These are phyloP conservation scores for Athalia rosae DNA, from an alignment of 2,888 invertebrate species.

Conservation along the genomic window DNA sequence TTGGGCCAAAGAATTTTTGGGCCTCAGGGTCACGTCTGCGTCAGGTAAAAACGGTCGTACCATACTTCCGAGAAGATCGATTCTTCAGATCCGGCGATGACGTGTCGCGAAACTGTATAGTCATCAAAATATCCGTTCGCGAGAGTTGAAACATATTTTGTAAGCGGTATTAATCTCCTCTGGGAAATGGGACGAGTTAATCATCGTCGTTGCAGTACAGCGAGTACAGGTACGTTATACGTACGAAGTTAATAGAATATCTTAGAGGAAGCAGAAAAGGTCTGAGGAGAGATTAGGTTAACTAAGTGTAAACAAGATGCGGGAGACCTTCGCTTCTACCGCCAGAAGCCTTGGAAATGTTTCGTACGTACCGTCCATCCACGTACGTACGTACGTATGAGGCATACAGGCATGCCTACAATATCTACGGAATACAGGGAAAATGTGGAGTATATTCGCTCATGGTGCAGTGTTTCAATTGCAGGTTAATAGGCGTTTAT, in stretches of 20 bases:
- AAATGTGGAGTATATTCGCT: neutral
- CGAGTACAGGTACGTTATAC: neutral
- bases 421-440: neutral
- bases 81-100: too few relatives aligned
- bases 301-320: conserved; percentile 44
- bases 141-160: too few relatives aligned
- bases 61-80: too few relatives aligned
- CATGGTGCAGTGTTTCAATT: too few relatives aligned
- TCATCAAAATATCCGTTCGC: too few relatives aligned
- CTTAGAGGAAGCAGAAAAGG: conserved; percentile 25
- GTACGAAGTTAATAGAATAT: neutral
- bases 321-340: conserved; percentile 8
- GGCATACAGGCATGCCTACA: neutral
- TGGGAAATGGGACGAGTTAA: too few relatives aligned
- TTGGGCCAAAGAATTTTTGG: too few relatives aligned
- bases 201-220: neutral
- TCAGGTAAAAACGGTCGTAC: too few relatives aligned
- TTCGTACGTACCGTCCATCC: neutral
- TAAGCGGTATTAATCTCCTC: too few relatives aligned
- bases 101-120: too few relatives aligned
- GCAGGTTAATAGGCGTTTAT: too few relatives aligned
- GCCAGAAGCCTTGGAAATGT: conserved; percentile 26
- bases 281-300: conserved; percentile 40
- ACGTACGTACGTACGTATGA: neutral
- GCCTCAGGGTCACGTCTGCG: too few relatives aligned